Evolutionary conservation across 2,888 invertebrate genomes (phyloP).

Genomic region (Tridacna gigas): DNA sequence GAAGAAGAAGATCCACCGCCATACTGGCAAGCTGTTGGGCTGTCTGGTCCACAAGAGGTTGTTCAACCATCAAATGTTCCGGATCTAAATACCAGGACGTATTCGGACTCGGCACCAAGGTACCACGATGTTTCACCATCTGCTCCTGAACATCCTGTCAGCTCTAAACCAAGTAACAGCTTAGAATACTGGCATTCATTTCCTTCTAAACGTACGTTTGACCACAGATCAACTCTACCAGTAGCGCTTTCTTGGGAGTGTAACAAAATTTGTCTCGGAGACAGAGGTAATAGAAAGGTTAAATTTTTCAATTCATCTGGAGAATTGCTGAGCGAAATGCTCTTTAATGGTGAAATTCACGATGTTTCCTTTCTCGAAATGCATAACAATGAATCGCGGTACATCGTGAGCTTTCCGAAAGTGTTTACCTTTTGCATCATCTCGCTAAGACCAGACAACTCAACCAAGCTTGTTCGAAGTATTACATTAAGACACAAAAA

Average conservation of each 20-base stretch:
- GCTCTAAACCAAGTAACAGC: slow-evolving; percentile 3
- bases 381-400: slow-evolving; percentile 36
- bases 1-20: slow-evolving; percentile 58
- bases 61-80: slow-evolving; percentile 8
- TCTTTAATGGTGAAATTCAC: slow-evolving; percentile 45
- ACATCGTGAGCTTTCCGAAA: slow-evolving; percentile 46
- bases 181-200: slow-evolving; percentile 57
- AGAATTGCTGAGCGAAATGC: slow-evolving; percentile 37
- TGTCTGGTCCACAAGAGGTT: slow-evolving; percentile 33
- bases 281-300: slow-evolving; percentile 50
- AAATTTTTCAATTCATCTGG: slow-evolving; percentile 50
- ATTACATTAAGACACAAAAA: slow-evolving; percentile 6
- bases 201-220: slow-evolving; percentile 49
- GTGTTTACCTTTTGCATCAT: slow-evolving; percentile 41
- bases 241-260: slow-evolving; percentile 51
- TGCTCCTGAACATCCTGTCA: not conserved
- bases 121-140: not conserved
- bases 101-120: slow-evolving; percentile 13
- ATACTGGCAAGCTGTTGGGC: slow-evolving; percentile 66
- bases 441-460: slow-evolving; percentile 16
- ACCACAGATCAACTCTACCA: slow-evolving; percentile 34
- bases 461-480: slow-evolving; percentile 33
- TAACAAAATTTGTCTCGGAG: slow-evolving; percentile 49
- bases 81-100: slow-evolving; percentile 9
- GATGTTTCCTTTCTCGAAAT: slow-evolving; percentile 56